Conservation (phyloP, 2,113 vertebrate genomes). For the Hippopotamus amphibius region DNA sequence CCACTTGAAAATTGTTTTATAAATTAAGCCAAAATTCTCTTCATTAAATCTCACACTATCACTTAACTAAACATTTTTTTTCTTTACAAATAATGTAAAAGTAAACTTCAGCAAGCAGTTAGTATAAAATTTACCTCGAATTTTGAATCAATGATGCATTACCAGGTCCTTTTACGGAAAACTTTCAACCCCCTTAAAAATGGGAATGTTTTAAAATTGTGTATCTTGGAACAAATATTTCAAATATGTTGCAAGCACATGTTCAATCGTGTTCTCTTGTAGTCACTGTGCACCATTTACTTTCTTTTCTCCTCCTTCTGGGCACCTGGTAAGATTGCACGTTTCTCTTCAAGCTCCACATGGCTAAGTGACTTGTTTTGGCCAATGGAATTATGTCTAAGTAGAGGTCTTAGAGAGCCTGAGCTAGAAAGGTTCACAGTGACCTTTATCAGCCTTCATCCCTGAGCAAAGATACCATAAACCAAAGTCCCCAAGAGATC, state of each 20-base stretch:
- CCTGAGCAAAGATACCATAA: not conserved
- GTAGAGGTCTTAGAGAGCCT: not conserved
- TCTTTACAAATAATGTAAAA: slow-evolving; percentile 21
- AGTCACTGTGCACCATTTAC: not conserved
- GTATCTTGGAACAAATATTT: not conserved
- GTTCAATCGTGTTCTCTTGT: not conserved
- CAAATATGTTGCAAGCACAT: not conserved
- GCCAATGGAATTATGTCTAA: not conserved
- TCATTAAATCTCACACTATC: not conserved
- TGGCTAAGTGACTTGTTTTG: not conserved
- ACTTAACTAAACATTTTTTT: not conserved
- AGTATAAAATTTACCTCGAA: slow-evolving; percentile 5
- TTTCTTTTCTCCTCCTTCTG: not conserved
- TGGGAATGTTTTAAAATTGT: not conserved
- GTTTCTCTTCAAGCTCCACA: not conserved
- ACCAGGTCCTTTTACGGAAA: not conserved
- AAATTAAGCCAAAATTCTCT: slow-evolving; percentile 20
- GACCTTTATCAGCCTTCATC: not conserved
- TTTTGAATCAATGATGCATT: not conserved
- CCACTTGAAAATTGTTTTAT: not conserved
- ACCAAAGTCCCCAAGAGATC: not conserved
- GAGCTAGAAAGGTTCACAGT: not conserved
- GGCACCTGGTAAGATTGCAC: not conserved
- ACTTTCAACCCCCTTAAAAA: not conserved
- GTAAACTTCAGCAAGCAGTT: not conserved